Percentiles rank a stretch among this genome's conserved stretches.
Conservation (phyloP, 2,113 vertebrate genomes). For the Microcebus tavaratra region DNA sequence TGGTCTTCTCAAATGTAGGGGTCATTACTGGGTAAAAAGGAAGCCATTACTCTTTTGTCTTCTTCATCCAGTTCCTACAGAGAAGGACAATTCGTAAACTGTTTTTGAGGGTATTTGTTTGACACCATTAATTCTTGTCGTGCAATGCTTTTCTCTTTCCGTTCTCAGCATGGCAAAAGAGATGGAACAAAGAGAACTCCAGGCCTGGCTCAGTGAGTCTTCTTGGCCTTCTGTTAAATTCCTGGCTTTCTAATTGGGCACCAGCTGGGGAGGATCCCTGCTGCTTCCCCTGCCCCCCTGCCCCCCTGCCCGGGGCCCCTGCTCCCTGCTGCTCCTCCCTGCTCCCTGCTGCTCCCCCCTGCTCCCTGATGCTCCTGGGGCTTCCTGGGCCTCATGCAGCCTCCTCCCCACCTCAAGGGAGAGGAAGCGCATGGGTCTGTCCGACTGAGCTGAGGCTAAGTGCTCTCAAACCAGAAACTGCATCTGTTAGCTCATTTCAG, state of each 20-base stretch:
- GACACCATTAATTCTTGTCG: constrained; percentile 52
- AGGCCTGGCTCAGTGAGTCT: background rate
- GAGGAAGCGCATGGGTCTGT: background rate
- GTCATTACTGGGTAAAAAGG: background rate
- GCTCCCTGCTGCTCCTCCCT: too few species aligned
- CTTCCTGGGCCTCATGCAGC: background rate
- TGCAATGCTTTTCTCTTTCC: background rate
- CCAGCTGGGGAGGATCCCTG: background rate
- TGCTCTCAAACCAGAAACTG: background rate
- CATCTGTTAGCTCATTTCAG: background rate
- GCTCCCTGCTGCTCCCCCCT: too few species aligned
- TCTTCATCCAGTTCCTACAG: background rate
- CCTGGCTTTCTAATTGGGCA: background rate
- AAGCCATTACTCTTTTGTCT: background rate
- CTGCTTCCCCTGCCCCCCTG: background rate
- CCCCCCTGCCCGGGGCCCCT: too few species aligned
- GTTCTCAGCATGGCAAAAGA: constrained; percentile 24
- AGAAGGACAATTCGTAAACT: background rate
- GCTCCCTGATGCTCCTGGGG: background rate
- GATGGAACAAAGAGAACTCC: constrained; percentile 4
- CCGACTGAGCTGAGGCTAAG: too few species aligned
- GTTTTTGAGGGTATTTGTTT: constrained; percentile 31
- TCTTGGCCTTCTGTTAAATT: background rate
- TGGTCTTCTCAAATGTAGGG: background rate
- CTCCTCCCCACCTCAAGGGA: background rate